Base-by-base conservation (phyloP, 2,888 invertebrate species). In the Ochropacha duplaris region DNA sequence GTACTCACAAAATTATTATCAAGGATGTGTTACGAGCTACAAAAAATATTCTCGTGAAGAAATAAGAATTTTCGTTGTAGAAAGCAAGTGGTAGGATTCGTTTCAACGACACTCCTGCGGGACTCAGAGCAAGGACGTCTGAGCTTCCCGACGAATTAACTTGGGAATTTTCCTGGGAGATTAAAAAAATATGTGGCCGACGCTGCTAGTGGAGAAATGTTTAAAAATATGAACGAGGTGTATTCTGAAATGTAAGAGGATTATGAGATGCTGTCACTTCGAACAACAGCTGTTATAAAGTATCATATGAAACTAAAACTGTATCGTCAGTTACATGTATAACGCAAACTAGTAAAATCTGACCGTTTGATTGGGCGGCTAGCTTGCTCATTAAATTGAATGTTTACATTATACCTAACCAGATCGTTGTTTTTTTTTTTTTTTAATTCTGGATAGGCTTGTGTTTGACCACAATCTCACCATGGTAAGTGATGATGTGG, bases 101-200 rank as follows among this genome's bases (percentile, higher is more conserved):
- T 51, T 16, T 51, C 50, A 51, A 64, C 61, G 54, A 55, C 66
- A 55, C 73, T 76, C 67, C 64, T 58, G 59, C 59, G 76, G 69
- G 71, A 64, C 68, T 55, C 61, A 65, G 65, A 62, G 64, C 65
- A 64, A 71, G 74, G 66, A 66, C 66, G 63, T 71, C 72, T 76
- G 62, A 66, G 67, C 64, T 65, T 63, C 65, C 57, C 71, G 61
- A 66, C 71, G 64, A 66, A 69, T 69, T 69, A 62, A 69, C 61
- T 58, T 57, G 65, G 55, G 68, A 69, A 67, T 71, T 68, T 71
- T 64, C 60, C 66, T 71, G 63, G 61, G 44, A 44, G 44, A 44
- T 44, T 44, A 65, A 57, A 57, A 54, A 67, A 69, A 69, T 61
- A 56, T 44, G 44, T 44, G 44, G 19, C 19, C 19, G 19, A 44